Evolutionary conservation across 2,113 vertebrate species (phyloP).

Genomic region (Peucedramus taeniatus): DNA sequence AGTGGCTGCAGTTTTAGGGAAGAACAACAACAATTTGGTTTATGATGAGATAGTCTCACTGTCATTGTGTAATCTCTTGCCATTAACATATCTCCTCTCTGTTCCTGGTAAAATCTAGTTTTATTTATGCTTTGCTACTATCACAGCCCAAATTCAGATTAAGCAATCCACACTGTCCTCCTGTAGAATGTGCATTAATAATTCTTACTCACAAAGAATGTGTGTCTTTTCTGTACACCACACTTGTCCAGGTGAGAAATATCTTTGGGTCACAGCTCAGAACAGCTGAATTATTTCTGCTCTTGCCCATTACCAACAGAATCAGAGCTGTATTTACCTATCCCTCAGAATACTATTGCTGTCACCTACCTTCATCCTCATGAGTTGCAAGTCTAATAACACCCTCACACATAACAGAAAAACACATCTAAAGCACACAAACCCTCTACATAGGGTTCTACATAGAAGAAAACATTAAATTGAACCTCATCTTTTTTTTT

Average conservation of each 20-base stretch:
- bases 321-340: background rate
- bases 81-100: background rate
- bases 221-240: background rate
- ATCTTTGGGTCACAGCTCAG: fast-evolving
- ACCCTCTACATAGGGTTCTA: background rate
- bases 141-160: background rate
- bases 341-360: background rate
- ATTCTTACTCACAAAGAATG: background rate
- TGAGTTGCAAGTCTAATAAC: background rate
- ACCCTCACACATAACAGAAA: background rate
- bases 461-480: background rate
- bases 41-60: background rate
- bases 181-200: background rate
- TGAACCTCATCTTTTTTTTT: background rate
- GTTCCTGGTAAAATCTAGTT: background rate
- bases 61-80: background rate
- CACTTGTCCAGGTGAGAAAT: background rate
- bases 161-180: background rate
- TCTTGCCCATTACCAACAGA: background rate
- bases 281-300: background rate
- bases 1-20: background rate
- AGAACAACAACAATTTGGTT: background rate
- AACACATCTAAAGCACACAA: background rate
- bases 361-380: background rate
- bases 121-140: fast-evolving